Base-by-base conservation (phyloP, 2,888 invertebrate genomes). In the Drosophila merina region DNA sequence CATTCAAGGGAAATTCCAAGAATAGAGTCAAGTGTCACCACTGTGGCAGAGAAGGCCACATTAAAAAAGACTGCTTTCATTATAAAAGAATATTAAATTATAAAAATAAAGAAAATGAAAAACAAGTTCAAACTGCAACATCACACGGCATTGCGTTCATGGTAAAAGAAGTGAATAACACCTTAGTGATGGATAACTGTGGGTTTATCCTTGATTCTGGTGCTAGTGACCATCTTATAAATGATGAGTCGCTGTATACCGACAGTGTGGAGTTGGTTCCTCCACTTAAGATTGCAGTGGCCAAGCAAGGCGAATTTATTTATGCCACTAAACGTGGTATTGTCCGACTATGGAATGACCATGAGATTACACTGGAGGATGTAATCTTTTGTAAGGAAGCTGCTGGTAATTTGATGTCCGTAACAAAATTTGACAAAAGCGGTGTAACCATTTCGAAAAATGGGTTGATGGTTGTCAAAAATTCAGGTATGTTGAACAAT, bases 241-340 rank as follows among this genome's bases (percentile, higher is more conserved):
- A 54, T 42, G 52, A 44, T 44, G 51, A 50, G 3, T 51, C 28
- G 1, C 8, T 58, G 9, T 58, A 44, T n/a, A 12, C 38, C 7
- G 58, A 58, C n/a, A n/a, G 38, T 36, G 36, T 58, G 45, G 10
- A 36, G n/a, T 9, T 51, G 44, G 45, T 30, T 14, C 14, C 10
- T 5, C 51, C 58, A 14, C 33, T 36, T 14, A 47, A 47, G 26
- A 63, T 57, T 31, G 45, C 45, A 14, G 51, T 57, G 28, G 57
- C 63, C 3, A 52, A 63, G 6, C 47, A 63, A 57, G 57, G 36
- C 1, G 4, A 26, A 12, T 47, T 38, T 12, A 56, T 56, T 6
- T 45, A 47, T 14, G 56, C 38, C 1, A 56, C 45, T 7, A 47
- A 56, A 31, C 14, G 31, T 44, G 54, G 54, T 12, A n/a, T 38